phyloP scores from a whole-genome alignment of 2,797 vertebrate species.

The Siniperca undulata region DNA sequence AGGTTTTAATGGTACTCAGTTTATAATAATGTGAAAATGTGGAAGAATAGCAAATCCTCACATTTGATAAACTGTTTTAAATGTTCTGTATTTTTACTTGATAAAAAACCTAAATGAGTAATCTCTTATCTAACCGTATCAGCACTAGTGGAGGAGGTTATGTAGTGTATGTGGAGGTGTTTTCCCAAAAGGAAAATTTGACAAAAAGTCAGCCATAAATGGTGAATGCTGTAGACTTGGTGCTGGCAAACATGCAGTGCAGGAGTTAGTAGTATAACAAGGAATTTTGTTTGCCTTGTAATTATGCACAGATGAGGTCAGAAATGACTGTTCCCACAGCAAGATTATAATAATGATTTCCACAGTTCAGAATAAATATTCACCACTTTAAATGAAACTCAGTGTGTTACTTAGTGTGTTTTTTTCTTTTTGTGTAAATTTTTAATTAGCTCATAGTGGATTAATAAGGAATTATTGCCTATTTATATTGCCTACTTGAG shows the following conservation, averaged over 20 bases:
- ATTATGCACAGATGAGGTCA: slow-evolving; percentile 20
- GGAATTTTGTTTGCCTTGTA: background rate
- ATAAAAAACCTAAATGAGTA: slow-evolving; percentile 27
- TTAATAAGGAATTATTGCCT: slow-evolving; percentile 5
- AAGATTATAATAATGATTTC: background rate
- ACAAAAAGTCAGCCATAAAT: slow-evolving; percentile 27
- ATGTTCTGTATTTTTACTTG: slow-evolving; percentile 1
- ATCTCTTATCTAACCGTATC: slow-evolving; percentile 51
- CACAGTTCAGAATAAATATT: background rate
- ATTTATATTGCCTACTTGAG: background rate
- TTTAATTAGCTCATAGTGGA: background rate
- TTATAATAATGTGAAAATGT: background rate
- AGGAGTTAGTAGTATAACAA: background rate
- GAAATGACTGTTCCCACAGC: slow-evolving; percentile 1
- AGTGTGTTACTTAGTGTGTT: background rate
- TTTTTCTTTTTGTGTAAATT: background rate
- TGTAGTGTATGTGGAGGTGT: slow-evolving; percentile 13
- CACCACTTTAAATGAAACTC: background rate
- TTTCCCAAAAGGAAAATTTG: slow-evolving; percentile 37
- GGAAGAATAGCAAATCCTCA: background rate
- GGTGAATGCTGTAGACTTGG: slow-evolving; percentile 8
- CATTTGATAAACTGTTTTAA: background rate
- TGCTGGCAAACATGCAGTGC: slow-evolving; percentile 15
- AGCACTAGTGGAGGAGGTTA: slow-evolving; percentile 37
- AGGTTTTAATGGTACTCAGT: background rate